Percentiles rank a stretch among this genome's conserved stretches.
Evolutionary conservation across 2,888 invertebrate species (phyloP).

Genomic region (Orthosia incerta): DNA sequence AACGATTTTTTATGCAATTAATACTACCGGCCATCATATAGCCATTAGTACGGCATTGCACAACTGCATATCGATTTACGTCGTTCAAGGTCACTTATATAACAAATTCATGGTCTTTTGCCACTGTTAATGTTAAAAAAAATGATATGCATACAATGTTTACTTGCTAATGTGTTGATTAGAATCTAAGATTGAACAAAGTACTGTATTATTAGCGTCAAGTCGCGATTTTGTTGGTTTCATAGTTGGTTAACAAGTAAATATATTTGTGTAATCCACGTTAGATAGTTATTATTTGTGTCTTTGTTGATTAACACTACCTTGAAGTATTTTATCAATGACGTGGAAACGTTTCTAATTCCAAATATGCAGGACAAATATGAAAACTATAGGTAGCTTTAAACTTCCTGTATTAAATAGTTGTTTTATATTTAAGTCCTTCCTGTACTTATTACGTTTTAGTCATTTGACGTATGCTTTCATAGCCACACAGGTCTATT

Average conservation of each 20-base stretch:
- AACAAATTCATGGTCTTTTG: constrained; percentile 47
- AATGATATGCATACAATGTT: constrained; percentile 37
- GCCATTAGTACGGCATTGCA: constrained; percentile 65
- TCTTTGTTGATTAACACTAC: constrained; percentile 7
- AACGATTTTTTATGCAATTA: constrained; percentile 65
- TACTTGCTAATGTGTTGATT: constrained; percentile 51
- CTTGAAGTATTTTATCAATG: constrained; percentile 22
- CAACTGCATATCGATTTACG: constrained; percentile 66
- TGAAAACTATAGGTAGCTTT: constrained; percentile 1
- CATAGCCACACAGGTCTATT: not conserved
- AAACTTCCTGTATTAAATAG: not conserved
- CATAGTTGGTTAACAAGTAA: constrained; percentile 11
- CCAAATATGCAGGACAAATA: not conserved
- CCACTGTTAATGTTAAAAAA: constrained; percentile 29
- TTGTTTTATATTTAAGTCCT: not conserved
- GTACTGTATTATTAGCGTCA: constrained; percentile 38
- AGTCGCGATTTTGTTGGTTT: constrained; percentile 38
- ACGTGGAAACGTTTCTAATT: not conserved
- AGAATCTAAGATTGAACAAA: constrained; percentile 30
- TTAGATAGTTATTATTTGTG: constrained; percentile 19
- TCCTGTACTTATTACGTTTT: not conserved
- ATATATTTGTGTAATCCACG: constrained; percentile 30
- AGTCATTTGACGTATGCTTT: not conserved
- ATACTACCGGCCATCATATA: constrained; percentile 62
- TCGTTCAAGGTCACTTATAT: constrained; percentile 59